phyloP scores from a whole-genome alignment of 2,113 vertebrate species.

The Anthoscopus minutus region DNA sequence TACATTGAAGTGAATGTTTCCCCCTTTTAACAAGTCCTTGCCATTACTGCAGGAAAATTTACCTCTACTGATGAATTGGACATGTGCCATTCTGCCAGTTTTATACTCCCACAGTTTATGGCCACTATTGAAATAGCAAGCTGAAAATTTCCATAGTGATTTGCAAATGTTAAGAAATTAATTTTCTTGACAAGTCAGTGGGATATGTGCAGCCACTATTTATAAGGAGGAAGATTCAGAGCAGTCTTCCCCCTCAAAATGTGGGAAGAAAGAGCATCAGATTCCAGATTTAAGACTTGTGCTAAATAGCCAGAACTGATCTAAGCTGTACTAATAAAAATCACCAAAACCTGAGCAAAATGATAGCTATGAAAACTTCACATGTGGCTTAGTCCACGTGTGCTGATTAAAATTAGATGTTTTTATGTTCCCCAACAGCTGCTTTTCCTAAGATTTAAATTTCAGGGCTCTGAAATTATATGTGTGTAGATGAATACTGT shows the following conservation, averaged over 20 bases:
- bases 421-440: neutral
- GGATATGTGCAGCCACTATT: neutral
- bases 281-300: neutral
- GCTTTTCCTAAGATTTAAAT: neutral
- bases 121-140: neutral
- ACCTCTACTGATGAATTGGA: neutral
- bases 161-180: constrained; percentile 31
- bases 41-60: neutral
- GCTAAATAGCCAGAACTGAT: neutral
- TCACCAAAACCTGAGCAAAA: neutral
- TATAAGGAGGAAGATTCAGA: neutral
- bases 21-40: neutral
- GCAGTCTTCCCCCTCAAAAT: neutral
- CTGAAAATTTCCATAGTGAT: constrained; percentile 18
- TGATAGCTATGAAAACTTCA: neutral
- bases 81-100: neutral
- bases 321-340: neutral
- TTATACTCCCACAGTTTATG: neutral
- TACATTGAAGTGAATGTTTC: neutral
- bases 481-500: neutral
- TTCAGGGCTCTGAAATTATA: neutral
- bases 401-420: neutral
- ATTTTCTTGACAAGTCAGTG: neutral
- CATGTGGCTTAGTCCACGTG: neutral
- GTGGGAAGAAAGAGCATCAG: neutral